Percentiles rank a stretch among this genome's conserved stretches.
Conservation (phyloP, 1,140 invertebrate species). For the Drosophila sucinea region DNA sequence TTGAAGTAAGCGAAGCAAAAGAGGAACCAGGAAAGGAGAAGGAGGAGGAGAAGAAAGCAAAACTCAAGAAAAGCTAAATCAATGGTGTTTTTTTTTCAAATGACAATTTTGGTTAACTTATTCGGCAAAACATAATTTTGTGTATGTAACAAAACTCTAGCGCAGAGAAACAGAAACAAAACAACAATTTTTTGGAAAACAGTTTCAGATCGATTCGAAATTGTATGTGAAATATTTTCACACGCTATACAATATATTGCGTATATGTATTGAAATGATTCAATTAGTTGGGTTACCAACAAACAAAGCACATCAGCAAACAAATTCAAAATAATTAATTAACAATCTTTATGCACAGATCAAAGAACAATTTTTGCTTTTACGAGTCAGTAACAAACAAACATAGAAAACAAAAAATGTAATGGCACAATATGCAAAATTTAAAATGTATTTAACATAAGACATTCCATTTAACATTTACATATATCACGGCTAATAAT, state of each 20-base stretch:
- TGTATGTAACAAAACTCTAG: slow-evolving; percentile 12
- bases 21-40: neutral
- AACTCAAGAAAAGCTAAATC: slow-evolving; percentile 1
- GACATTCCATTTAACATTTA: neutral
- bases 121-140: slow-evolving; percentile 1
- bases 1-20: neutral
- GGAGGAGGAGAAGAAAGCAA: neutral
- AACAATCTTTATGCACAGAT: neutral
- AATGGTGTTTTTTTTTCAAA: slow-evolving; percentile 7
- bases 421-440: neutral
- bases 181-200: neutral
- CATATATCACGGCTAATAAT: neutral
- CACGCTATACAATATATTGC: neutral
- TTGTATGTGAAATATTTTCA: slow-evolving; percentile 1
- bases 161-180: neutral
- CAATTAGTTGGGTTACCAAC: neutral
- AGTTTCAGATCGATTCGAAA: neutral
- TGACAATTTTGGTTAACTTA: neutral
- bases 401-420: neutral
- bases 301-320: neutral
- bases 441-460: neutral
- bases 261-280: slow-evolving; percentile 1
- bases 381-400: slow-evolving; percentile 18
- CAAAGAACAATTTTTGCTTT: slow-evolving; percentile 7
- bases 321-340: neutral